These are phyloP conservation scores for Furcula furcula DNA, from an alignment of 2,888 invertebrate species.

Conservation along the genomic window DNA sequence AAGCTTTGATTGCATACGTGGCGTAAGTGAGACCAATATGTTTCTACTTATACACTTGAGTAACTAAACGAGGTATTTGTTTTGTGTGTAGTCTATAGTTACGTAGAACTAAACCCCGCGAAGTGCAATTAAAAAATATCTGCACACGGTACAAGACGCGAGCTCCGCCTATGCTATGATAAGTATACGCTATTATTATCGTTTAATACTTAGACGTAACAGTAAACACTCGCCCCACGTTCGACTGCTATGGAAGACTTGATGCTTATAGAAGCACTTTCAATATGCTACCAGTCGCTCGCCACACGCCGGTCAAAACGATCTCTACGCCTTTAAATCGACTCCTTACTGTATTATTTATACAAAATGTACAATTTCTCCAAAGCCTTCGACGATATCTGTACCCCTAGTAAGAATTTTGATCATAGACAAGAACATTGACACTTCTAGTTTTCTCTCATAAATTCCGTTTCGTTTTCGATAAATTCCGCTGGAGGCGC, in stretches of 20 bases:
- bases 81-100: constrained; percentile 74
- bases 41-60: too few species aligned
- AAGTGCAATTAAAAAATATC: constrained; percentile 57
- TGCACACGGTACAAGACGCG: constrained; percentile 54
- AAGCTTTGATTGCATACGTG: too few species aligned
- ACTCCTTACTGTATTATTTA: constrained; percentile 76
- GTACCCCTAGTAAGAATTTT: too few species aligned
- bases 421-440: too few species aligned
- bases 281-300: constrained; percentile 73
- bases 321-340: constrained; percentile 67
- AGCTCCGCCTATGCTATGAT: constrained; percentile 68
- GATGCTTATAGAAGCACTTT: constrained; percentile 78
- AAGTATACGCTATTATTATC: constrained; percentile 79
- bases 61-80: constrained; percentile 80
- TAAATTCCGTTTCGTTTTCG: too few species aligned
- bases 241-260: constrained; percentile 81
- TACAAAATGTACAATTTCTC: constrained; percentile 79
- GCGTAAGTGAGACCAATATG: too few species aligned
- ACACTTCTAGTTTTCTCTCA: too few species aligned
- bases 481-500: too few species aligned
- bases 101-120: constrained; percentile 62
- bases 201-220: constrained; percentile 78
- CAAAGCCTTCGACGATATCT: constrained; percentile 57
- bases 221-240: constrained; percentile 68
- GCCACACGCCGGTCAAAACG: constrained; percentile 63